A percentile compares a stretch with the other conserved stretches of the same genome.
Conservation (phyloP, 2,888 invertebrate genomes). For the Hermodice carunculata region DNA sequence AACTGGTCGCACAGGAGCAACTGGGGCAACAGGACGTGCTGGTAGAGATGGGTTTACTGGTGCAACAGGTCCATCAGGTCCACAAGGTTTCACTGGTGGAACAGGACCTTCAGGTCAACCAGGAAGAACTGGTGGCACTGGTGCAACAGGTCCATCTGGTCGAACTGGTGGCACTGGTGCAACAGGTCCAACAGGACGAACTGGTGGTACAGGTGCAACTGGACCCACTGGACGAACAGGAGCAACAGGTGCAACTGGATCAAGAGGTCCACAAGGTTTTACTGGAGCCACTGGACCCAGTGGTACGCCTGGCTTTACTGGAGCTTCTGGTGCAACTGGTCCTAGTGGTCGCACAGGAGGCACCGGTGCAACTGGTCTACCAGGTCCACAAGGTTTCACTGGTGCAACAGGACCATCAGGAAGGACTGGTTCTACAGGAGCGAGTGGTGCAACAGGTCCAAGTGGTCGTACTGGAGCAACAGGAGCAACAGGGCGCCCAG, state of each 20-base stretch:
- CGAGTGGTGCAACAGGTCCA: not conserved
- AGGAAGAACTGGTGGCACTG: constrained; percentile 29
- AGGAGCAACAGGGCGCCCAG: constrained; percentile 4
- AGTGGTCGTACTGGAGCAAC: constrained; percentile 73
- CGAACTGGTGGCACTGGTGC: constrained; percentile 23
- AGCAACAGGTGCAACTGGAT: constrained; percentile 12
- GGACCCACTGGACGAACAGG: constrained; percentile 18
- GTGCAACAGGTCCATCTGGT: constrained; percentile 19
- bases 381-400: constrained; percentile 63
- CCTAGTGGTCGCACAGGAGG: constrained; percentile 23
- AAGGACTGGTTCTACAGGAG: constrained; percentile 56
- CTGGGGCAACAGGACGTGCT: not conserved
- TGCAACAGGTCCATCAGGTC: too few relatives aligned
- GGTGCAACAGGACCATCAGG: constrained; percentile 80
- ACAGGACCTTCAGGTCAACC: constrained; percentile 25
- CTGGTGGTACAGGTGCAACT: constrained; percentile 73
- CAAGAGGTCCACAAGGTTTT: too few relatives aligned
- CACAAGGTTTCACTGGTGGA: too few relatives aligned
- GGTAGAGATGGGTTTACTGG: not conserved
- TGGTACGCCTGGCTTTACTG: constrained; percentile 13
- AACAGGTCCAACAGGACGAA: constrained; percentile 25
- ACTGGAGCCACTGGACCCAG: constrained; percentile 9
- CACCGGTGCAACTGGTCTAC: constrained; percentile 18
- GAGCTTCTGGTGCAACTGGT: constrained; percentile 15
- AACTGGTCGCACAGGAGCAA: not conserved